Evolutionary conservation across 2,797 vertebrate species (phyloP).

Genomic region (Hozukius guyotensis): DNA sequence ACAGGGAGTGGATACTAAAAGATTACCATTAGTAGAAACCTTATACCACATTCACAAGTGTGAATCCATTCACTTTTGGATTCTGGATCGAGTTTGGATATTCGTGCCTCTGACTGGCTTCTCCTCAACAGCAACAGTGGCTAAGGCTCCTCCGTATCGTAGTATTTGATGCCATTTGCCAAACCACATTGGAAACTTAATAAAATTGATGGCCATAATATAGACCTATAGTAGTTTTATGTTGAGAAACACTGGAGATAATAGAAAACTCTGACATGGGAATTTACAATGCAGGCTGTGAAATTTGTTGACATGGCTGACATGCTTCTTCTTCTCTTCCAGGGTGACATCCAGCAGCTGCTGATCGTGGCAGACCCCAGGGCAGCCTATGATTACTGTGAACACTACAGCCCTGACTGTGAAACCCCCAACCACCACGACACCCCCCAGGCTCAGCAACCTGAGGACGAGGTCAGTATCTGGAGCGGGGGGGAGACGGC

Average conservation of each 20-base stretch:
- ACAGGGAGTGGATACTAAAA: not conserved
- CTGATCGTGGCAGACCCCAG: constrained; percentile 92
- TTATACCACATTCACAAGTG: not conserved
- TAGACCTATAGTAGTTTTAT: constrained; percentile 18
- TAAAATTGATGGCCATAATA: constrained; percentile 17
- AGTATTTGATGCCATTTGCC: constrained; percentile 7
- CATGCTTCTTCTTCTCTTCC: constrained; percentile 46
- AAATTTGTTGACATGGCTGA: constrained; percentile 37
- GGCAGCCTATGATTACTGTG: constrained; percentile 96
- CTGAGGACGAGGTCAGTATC: constrained; percentile 85
- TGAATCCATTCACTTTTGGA: not conserved
- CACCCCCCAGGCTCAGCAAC: constrained; percentile 93
- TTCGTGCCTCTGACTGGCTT: constrained; percentile 4
- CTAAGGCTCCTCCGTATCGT: not conserved
- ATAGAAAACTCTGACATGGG: constrained; percentile 15
- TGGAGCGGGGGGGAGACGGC: not conserved
- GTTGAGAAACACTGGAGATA: not conserved
- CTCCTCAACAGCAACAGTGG: constrained; percentile 18
- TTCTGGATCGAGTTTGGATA: not conserved
- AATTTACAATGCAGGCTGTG: not conserved
- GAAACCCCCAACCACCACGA: constrained; percentile 88
- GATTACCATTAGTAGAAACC: not conserved
- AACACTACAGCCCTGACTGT: constrained; percentile 98
- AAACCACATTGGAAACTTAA: constrained; percentile 40
- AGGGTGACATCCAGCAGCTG: constrained; percentile 99